Evolutionary conservation across 2,113 vertebrate species (phyloP).

Genomic region (Odobenus rosmarus): DNA sequence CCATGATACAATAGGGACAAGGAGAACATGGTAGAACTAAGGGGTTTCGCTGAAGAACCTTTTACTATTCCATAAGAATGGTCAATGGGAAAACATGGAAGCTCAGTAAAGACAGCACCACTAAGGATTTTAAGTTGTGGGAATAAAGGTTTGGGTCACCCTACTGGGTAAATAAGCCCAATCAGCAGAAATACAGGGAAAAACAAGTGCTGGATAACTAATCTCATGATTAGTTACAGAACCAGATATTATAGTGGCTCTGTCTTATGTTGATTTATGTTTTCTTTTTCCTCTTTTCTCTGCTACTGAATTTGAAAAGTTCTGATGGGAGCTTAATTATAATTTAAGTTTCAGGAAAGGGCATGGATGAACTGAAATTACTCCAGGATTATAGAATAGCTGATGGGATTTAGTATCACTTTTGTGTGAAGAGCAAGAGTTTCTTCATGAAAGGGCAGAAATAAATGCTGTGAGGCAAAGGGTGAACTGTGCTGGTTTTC

Average conservation of each 20-base stretch:
- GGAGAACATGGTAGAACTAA: background rate
- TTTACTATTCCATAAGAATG: background rate
- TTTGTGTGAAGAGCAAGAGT: background rate
- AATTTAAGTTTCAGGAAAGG: constrained; percentile 28
- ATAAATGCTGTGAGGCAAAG: background rate
- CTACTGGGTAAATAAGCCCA: background rate
- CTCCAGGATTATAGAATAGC: background rate
- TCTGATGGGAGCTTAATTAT: background rate
- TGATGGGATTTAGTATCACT: background rate
- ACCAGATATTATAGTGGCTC: background rate
- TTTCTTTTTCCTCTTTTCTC: background rate
- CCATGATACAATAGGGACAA: background rate
- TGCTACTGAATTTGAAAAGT: background rate
- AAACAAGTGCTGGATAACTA: background rate
- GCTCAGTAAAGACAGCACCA: background rate
- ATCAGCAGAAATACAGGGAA: background rate
- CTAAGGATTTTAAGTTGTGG: background rate
- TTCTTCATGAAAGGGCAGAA: background rate
- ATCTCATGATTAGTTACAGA: background rate
- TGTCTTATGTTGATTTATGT: background rate
- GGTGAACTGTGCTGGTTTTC: background rate
- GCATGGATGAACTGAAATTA: background rate
- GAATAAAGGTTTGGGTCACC: background rate
- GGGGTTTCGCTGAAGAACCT: background rate
- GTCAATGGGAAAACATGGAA: background rate